A percentile compares a stretch with the other conserved stretches of the same genome.
Conservation (phyloP, 2,113 vertebrate species). For the Xiphorhynchus elegans region DNA sequence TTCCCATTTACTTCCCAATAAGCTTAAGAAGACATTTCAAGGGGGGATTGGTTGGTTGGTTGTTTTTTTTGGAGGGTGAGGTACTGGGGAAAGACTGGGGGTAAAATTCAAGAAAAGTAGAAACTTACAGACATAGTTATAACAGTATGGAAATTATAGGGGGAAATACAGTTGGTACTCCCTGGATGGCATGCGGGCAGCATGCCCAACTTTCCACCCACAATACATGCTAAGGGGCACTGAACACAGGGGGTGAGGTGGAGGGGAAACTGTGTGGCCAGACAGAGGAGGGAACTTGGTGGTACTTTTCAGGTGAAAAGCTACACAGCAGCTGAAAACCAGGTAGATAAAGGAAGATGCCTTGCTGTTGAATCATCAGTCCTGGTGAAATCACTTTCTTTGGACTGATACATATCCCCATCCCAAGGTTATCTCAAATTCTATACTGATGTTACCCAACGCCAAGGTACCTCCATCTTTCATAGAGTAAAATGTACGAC, state of each 20-base stretch:
- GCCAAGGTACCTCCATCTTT: not conserved
- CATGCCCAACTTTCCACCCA: not conserved
- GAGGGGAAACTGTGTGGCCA: not conserved
- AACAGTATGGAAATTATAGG: not conserved
- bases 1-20: not conserved
- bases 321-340: not conserved
- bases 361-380: not conserved
- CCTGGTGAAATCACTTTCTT: not conserved
- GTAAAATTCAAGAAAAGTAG: not conserved
- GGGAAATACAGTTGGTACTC: not conserved
- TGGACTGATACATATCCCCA: not conserved
- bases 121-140: not conserved
- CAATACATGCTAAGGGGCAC: not conserved
- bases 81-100: not conserved
- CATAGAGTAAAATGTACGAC: not conserved
- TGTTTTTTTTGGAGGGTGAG: not conserved
- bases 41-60: not conserved
- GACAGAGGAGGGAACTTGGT: not conserved
- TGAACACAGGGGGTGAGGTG: not conserved
- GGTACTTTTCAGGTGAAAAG: not conserved
- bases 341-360: not conserved
- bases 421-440: fast-evolving
- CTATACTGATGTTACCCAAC: not conserved
- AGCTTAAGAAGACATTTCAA: not conserved
- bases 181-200: not conserved